Evolutionary conservation across 2,888 invertebrate species (phyloP).

Genomic region (Chalcis sispes): DNA sequence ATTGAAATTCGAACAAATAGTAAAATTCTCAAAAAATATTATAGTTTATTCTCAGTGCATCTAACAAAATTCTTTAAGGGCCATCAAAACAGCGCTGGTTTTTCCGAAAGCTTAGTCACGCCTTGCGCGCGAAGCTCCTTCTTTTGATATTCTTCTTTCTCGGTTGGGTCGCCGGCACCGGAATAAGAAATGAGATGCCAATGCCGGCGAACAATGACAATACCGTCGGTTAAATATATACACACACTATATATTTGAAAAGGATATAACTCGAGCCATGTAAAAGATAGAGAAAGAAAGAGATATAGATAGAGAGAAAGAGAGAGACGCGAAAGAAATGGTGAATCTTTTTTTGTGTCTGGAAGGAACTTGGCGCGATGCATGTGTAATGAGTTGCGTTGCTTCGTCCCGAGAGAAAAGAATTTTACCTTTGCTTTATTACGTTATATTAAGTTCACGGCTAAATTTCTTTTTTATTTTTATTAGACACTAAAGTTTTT

Average conservation of each 20-base stretch:
- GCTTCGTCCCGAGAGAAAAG: background rate
- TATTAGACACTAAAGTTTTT: too few relatives aligned
- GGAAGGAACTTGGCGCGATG: constrained; percentile 27
- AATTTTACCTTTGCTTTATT: constrained; percentile 21
- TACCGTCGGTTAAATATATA: background rate
- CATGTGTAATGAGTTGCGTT: constrained; percentile 28
- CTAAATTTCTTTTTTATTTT: too few relatives aligned
- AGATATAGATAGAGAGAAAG: background rate
- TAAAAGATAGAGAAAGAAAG: too few relatives aligned
- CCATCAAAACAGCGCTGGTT: background rate
- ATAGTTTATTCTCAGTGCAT: too few relatives aligned
- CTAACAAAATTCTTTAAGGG: background rate
- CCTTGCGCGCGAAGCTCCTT: constrained; percentile 7
- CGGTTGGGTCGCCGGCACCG: background rate
- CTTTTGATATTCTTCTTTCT: too few relatives aligned
- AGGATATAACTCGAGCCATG: too few relatives aligned
- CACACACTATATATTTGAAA: background rate
- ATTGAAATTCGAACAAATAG: background rate
- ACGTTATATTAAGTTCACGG: too few relatives aligned
- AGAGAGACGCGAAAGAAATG: constrained; percentile 34
- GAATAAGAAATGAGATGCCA: constrained; percentile 50
- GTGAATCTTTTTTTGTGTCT: constrained; percentile 47
- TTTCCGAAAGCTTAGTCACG: constrained; percentile 59
- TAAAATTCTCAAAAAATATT: too few relatives aligned
- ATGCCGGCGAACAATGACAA: constrained; percentile 37